Evolutionary conservation across 2,113 vertebrate genomes (phyloP).

Genomic region (Synodontis membranacea): DNA sequence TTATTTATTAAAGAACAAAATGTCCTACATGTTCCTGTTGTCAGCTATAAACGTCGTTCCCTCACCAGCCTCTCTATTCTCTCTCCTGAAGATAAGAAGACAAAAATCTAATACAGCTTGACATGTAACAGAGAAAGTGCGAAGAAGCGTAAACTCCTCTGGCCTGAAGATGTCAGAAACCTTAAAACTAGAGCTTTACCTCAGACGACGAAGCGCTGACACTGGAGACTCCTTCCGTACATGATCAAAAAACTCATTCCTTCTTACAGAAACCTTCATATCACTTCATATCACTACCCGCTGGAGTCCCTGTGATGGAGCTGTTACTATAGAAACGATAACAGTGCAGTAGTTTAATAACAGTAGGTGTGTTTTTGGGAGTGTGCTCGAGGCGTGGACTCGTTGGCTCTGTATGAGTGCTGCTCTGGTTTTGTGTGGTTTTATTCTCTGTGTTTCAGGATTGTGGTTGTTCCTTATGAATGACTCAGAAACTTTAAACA

Average conservation of each 20-base stretch:
- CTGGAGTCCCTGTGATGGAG: neutral
- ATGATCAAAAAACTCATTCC: neutral
- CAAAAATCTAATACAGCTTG: neutral
- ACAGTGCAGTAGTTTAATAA: neutral
- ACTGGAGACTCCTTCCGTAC: neutral
- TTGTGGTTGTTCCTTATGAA: conserved; percentile 1
- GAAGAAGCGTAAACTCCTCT: too few relatives aligned
- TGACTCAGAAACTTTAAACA: neutral
- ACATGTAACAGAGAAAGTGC: neutral
- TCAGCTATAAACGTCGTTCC: neutral
- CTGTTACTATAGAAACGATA: neutral
- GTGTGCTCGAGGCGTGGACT: neutral
- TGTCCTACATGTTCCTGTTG: neutral
- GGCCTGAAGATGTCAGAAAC: too few relatives aligned
- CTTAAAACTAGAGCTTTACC: too few relatives aligned
- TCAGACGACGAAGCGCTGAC: too few relatives aligned
- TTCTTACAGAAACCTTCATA: neutral
- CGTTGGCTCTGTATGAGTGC: neutral
- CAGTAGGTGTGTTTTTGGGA: neutral
- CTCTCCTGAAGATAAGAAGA: neutral
- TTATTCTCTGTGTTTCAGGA: neutral
- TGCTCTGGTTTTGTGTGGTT: neutral
- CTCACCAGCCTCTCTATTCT: neutral
- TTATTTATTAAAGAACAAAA: neutral
- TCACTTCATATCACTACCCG: too few relatives aligned